Conservation (phyloP, 2,888 invertebrate species). For the Tuta absoluta region DNA sequence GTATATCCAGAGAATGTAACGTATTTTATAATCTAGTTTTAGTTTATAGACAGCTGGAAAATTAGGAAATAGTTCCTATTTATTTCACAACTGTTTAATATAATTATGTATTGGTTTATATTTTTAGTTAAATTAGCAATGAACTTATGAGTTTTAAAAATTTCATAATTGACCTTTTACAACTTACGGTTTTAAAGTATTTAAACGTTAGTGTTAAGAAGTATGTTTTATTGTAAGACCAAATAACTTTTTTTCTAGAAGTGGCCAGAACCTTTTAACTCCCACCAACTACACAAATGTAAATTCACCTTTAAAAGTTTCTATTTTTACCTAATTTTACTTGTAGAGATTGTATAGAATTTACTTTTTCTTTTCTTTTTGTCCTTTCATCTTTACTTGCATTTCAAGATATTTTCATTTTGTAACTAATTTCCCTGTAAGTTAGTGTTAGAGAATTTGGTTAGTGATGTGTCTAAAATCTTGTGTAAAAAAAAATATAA, state of each 20-base stretch:
- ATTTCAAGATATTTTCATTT: slow-evolving; percentile 29
- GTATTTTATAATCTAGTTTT: slow-evolving; percentile 26
- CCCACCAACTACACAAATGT: slow-evolving; percentile 74
- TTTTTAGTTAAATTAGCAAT: slow-evolving; percentile 7
- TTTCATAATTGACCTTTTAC: background rate
- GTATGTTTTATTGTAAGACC: slow-evolving; percentile 46
- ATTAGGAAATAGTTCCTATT: slow-evolving; percentile 30
- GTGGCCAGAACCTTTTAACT: slow-evolving; percentile 66
- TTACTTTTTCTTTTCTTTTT: slow-evolving; percentile 40
- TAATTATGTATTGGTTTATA: slow-evolving; percentile 24
- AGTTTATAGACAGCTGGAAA: slow-evolving; percentile 32
- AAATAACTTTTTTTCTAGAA: slow-evolving; percentile 52
- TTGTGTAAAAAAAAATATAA: slow-evolving; percentile 47
- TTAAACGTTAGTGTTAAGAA: slow-evolving; percentile 30
- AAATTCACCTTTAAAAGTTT: slow-evolving; percentile 59
- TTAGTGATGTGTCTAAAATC: slow-evolving; percentile 61
- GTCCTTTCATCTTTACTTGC: slow-evolving; percentile 34
- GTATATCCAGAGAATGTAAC: slow-evolving; percentile 25
- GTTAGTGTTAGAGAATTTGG: slow-evolving; percentile 61
- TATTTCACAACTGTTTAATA: slow-evolving; percentile 32
- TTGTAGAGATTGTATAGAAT: slow-evolving; percentile 46
- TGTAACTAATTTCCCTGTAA: slow-evolving; percentile 45
- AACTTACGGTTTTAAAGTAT: slow-evolving; percentile 7
- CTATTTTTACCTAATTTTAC: slow-evolving; percentile 56
- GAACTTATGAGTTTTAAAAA: slow-evolving; percentile 3